Conservation (phyloP, 1,140 invertebrate genomes). For the Brachionus plicatilis region DNA sequence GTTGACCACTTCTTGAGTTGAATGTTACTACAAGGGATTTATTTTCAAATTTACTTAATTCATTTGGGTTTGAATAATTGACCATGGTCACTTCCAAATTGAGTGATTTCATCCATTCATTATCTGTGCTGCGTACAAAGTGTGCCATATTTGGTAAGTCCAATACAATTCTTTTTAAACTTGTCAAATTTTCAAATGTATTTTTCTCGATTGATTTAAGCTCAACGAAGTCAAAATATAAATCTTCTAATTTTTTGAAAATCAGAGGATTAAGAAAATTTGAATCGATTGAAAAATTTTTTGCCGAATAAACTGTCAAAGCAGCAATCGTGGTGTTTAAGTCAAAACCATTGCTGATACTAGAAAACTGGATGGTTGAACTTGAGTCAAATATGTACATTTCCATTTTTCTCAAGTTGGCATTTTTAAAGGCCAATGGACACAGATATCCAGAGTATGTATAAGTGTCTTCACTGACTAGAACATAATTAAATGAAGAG, state of each 20-base stretch:
- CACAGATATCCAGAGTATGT: background rate
- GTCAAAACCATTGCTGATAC: background rate
- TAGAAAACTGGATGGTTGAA: background rate
- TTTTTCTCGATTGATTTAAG: background rate
- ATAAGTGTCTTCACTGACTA: background rate
- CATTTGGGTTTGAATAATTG: background rate
- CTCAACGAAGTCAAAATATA: background rate
- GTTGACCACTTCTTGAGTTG: constrained; percentile 15
- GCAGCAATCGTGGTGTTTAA: background rate
- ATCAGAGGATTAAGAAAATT: background rate
- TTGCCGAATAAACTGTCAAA: background rate
- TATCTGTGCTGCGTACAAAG: background rate
- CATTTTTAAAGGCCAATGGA: background rate
- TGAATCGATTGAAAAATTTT: background rate
- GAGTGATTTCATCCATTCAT: background rate
- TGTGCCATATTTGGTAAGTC: background rate
- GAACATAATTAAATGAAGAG: background rate
- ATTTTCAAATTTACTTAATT: background rate
- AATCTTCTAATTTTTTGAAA: background rate
- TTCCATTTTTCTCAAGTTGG: constrained; percentile 12
- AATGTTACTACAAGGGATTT: background rate
- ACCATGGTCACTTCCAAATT: background rate
- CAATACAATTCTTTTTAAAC: background rate
- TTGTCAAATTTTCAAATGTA: background rate
- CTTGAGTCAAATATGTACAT: background rate